phyloP scores from a whole-genome alignment of 2,113 vertebrate species.

The Camarhynchus parvulus region DNA sequence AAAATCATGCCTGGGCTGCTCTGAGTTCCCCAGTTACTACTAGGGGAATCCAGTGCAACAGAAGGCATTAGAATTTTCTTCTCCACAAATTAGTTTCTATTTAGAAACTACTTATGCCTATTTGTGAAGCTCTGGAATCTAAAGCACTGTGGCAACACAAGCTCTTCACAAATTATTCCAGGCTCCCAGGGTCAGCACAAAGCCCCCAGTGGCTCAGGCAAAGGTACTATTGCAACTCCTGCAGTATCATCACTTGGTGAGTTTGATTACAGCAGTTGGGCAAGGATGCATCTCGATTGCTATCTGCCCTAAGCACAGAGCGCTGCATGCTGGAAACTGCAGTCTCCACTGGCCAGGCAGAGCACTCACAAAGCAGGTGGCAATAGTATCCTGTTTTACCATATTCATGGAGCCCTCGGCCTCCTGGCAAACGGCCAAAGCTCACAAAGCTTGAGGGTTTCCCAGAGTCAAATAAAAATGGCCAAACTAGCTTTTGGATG shows the following conservation, averaged over 20 bases:
- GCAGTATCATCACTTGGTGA: neutral
- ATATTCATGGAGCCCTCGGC: neutral
- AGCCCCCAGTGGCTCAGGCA: neutral
- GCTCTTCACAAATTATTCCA: neutral
- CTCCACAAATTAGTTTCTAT: neutral
- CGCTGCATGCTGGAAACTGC: neutral
- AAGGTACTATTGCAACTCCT: neutral
- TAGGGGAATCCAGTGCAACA: neutral
- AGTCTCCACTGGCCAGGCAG: neutral
- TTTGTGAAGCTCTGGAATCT: neutral
- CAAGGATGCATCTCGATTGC: neutral
- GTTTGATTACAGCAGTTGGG: neutral
- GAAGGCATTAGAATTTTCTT: neutral
- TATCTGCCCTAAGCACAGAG: neutral
- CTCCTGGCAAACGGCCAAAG: neutral
- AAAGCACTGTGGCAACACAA: neutral
- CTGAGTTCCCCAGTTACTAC: neutral
- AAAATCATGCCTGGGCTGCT: slow-evolving; percentile 25
- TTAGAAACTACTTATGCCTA: neutral
- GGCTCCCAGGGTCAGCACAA: neutral
- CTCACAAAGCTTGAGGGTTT: neutral
- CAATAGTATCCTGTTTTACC: neutral
- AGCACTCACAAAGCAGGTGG: neutral
- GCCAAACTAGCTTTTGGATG: neutral
- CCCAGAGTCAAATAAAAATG: neutral